Evolutionary conservation across 2,797 vertebrate genomes (phyloP), one percentile per base, ranked within the genome.

Genomic region (Spinibarbus caldwelli): DNA sequence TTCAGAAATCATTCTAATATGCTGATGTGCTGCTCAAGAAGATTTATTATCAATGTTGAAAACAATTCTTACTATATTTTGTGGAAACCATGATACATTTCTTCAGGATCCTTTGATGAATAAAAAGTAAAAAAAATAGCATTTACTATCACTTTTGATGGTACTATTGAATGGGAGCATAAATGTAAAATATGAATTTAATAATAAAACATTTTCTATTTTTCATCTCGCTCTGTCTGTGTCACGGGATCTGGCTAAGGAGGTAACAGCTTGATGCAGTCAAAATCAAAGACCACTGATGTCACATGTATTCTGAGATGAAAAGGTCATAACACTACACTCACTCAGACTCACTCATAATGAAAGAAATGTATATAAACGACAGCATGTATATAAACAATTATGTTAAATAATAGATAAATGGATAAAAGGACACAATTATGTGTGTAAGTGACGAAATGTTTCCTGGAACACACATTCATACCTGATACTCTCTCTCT

Each of bases 191-290:
- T 52, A 52, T 23, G 6, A 6, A 6, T 36, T 75, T 52, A 34
- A 49, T 26, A 47, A 4, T 12, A 75, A 73, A 73, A 47, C 14
- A 9, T 45, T 2, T 72, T 26, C 45, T 47, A 4, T n/a, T n/a
- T n/a, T n/a, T n/a, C n/a, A 45, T 57, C 52, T 87, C 34, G 29
- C 47, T 79, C 79, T 36, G 68, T 64, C 57, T 80, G 38, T 49
- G 86, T 88, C 85, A 87, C 29, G 14, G 29, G 81, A 64, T 72
- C 77, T 57, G 71, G 73, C 78, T 84, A 81, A 82, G 54, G 80
- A 80, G 68, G 70, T 82, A 88, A 80, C 52, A 34, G 62, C 84
- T 84, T 89, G 88, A 88, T 81, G 41, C 78, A 57, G 76, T 72
- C 34, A 49, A 83, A 73, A 88, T 80, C 26, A 87, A 86, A 86